Evolutionary conservation across 2,797 vertebrate species (phyloP).

Genomic region (Delichon dasypus): DNA sequence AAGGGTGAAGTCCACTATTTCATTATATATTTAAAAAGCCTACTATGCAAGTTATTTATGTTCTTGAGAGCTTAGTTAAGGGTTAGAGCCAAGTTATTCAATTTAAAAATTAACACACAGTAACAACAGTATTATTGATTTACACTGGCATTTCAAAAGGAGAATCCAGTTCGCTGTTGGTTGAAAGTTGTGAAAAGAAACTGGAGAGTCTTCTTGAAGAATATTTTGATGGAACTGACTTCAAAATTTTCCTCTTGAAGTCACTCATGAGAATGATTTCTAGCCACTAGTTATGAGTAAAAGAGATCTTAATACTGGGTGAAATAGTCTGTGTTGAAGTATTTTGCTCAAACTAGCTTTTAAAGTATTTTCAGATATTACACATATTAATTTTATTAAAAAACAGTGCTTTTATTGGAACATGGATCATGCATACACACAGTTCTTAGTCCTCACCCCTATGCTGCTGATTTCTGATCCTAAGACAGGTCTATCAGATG

Average conservation of each 20-base stretch:
- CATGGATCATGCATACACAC: background rate
- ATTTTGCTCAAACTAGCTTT: background rate
- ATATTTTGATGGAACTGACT: background rate
- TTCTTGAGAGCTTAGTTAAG: background rate
- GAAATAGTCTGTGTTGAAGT: background rate
- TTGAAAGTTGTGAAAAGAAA: background rate
- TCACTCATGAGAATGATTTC: background rate
- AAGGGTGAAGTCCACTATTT: background rate
- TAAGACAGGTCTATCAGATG: constrained; percentile 84
- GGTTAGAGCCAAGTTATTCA: background rate
- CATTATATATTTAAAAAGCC: background rate
- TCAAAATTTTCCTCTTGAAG: background rate
- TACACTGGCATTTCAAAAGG: background rate
- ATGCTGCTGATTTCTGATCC: constrained; percentile 89
- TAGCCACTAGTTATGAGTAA: background rate
- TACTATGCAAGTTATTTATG: background rate
- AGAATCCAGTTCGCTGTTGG: background rate
- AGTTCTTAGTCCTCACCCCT: constrained; percentile 76
- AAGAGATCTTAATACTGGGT: background rate
- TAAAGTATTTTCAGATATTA: background rate
- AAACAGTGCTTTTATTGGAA: background rate
- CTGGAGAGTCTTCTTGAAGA: background rate
- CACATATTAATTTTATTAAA: background rate
- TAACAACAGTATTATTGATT: background rate
- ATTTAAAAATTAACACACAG: background rate